phyloP scores from a whole-genome alignment of 2,888 invertebrate genomes.

The Agrotis clavis region DNA sequence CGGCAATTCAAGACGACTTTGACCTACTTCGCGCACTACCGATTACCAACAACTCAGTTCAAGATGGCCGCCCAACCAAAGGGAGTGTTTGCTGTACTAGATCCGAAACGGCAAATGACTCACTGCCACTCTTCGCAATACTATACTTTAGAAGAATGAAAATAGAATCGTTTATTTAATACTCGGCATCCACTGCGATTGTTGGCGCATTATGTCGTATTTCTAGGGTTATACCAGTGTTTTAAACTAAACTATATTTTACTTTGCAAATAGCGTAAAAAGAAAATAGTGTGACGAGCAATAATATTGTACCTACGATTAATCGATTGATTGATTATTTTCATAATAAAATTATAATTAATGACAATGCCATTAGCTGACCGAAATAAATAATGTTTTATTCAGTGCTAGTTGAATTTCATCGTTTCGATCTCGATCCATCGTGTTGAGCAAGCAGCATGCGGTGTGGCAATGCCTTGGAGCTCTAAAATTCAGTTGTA shows the following conservation, averaged over 20 bases:
- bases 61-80: conserved; percentile 80
- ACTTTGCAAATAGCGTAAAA: background rate
- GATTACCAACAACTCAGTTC: conserved; percentile 74
- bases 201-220: conserved; percentile 56
- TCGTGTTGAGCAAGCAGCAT: conserved; percentile 83
- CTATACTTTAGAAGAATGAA: conserved; percentile 61
- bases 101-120: conserved; percentile 68
- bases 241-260: conserved; percentile 1
- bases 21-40: conserved; percentile 80
- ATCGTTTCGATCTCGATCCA: conserved; percentile 80
- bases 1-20: conserved; percentile 81
- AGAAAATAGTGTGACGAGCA: background rate
- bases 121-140: conserved; percentile 53
- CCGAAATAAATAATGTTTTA: conserved; percentile 30
- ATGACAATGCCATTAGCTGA: conserved; percentile 31
- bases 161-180: conserved; percentile 57
- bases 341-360: conserved; percentile 11
- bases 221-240: conserved; percentile 21
- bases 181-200: conserved; percentile 28
- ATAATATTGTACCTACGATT: background rate
- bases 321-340: background rate
- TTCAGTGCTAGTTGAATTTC: conserved; percentile 75
- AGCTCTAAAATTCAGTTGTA: conserved; percentile 89
- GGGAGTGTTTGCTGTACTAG: conserved; percentile 74
- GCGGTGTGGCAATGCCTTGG: conserved; percentile 84